A percentile compares a stretch with the other conserved stretches of the same genome.
phyloP scores from a whole-genome alignment of 2,797 vertebrate species.

The Lithobates sylvaticus region DNA sequence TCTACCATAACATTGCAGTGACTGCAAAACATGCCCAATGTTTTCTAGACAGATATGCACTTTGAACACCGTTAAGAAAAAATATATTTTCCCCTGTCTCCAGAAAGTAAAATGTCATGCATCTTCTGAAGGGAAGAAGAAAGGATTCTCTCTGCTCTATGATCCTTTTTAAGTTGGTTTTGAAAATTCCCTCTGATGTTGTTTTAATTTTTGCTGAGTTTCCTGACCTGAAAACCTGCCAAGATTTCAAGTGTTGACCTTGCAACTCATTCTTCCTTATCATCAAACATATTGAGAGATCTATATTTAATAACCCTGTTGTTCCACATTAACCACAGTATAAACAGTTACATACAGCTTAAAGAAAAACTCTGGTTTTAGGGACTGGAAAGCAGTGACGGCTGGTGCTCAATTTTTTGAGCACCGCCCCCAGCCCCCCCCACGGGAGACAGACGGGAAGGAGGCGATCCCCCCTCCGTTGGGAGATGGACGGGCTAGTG shows the following conservation, averaged over 20 bases:
- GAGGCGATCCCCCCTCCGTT: no score
- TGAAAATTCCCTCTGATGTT: conserved; percentile 37
- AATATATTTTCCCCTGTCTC: background rate
- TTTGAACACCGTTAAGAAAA: background rate
- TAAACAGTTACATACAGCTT: no score
- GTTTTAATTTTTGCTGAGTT: conserved; percentile 30
- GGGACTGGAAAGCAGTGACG: no score
- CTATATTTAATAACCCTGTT: conserved; percentile 30
- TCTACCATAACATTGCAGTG: no score
- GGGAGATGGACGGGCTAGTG: no score
- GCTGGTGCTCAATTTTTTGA: no score
- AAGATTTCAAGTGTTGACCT: conserved; percentile 31
- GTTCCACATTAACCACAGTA: no score
- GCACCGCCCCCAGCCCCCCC: no score
- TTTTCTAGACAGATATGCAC: background rate
- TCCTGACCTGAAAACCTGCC: conserved; percentile 20
- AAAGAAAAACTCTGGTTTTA: no score
- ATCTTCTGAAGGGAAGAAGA: conserved; percentile 7
- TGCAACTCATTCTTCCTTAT: background rate
- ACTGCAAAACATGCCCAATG: background rate
- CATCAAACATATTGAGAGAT: conserved; percentile 31
- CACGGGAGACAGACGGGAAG: no score
- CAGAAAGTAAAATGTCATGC: conserved; percentile 21
- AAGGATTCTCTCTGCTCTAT: conserved; percentile 26
- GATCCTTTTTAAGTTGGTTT: conserved; percentile 36